Evolutionary conservation across 1,140 invertebrate species (phyloP), one percentile per base, ranked within the genome.

Genomic region (Drosophila mojavensis): DNA sequence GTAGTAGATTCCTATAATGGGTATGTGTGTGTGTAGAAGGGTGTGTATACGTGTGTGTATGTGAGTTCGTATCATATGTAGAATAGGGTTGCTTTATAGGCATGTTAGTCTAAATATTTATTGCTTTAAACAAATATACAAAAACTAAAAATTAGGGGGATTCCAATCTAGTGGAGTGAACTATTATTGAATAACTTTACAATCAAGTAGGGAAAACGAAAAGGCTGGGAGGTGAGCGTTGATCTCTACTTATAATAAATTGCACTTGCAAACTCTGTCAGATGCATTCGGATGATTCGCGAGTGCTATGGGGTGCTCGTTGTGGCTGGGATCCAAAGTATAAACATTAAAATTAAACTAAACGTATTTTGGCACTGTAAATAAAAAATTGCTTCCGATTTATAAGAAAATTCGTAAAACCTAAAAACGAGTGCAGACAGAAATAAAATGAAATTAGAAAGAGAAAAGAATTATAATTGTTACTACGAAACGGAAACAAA

Each of bases 331-430:
- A 61, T 47, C 67, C 17, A 86, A 76, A 76, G 63, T 65, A 81
- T 78, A 76, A 62, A 55, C 36, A 83, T 89, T 88, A 88, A 68
- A 88, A 88, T 90, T 84, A 84, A 88, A 89, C 85, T 89, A 84
- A 89, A 89, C 81, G 66, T 89, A 89, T 89, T 89, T 89, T 89
- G 84, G 84, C 84, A 89, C 84, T 89, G 84, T 90, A 89, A 89
- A 89, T 79, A 81, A 88, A 89, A 89, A 78, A 65, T 65, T 83
- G 78, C 81, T 75, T 78, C 43, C 77, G 70, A 79, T 56, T 20
- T 43, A 47, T 33, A 61, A 30, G 13, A 33, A 88, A 78, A 68
- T 79, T 83, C 73, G 62, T 55, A 74, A 63, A 64, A 75, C 61
- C 43, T 45, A 81, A 78, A 56, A 60, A 64, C 26, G 50, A 28